Conservation (phyloP, 2,113 vertebrate species). For the Hippocampus abdominalis region DNA sequence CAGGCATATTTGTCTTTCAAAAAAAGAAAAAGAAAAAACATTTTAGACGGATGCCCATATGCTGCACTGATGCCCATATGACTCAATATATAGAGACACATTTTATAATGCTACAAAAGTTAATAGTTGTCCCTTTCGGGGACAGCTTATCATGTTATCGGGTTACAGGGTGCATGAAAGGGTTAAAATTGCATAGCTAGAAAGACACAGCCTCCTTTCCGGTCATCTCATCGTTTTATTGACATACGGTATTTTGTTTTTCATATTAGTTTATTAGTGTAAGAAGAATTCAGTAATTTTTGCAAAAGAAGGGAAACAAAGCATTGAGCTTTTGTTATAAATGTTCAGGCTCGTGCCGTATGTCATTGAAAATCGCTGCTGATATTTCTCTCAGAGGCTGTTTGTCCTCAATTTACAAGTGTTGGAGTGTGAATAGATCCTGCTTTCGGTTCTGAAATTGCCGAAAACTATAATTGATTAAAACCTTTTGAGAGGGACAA, state of each 20-base stretch:
- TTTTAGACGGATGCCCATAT: neutral
- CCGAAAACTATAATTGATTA: conserved; percentile 41
- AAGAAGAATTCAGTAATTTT: neutral
- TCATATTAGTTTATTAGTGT: no score
- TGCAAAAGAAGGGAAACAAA: neutral
- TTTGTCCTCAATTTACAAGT: conserved; percentile 8
- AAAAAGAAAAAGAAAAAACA: neutral
- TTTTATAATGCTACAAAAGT: neutral
- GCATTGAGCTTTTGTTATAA: neutral
- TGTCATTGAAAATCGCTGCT: conserved; percentile 15
- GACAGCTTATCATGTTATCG: no score
- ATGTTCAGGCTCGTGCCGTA: neutral
- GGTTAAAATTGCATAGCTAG: no score
- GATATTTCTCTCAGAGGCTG: conserved; percentile 25
- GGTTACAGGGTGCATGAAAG: no score
- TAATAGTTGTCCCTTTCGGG: no score
- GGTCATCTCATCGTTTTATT: neutral
- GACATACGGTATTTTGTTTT: neutral
- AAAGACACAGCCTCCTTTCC: no score
- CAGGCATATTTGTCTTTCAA: conserved; percentile 12
- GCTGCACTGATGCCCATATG: neutral
- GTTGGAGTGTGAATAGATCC: conserved; percentile 3
- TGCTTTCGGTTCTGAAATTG: conserved; percentile 34
- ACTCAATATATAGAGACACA: neutral
- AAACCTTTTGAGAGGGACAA: conserved; percentile 48